Evolutionary conservation across 2,113 vertebrate genomes (phyloP).

Genomic region (Canis aureus): DNA sequence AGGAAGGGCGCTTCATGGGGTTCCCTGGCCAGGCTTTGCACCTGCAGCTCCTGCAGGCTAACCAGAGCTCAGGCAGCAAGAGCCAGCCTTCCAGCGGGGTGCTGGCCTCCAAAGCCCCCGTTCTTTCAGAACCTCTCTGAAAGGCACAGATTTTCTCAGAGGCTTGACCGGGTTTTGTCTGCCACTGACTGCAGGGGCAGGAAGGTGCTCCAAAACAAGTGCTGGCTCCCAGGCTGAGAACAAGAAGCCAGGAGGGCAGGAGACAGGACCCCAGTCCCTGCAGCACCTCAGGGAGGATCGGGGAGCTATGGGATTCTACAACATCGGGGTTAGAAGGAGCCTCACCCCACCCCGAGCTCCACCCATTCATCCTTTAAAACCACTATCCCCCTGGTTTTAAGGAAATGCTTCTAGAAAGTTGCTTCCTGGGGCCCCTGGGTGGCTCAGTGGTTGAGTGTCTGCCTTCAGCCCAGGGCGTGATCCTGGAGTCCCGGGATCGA

Average conservation of each 20-base stretch:
- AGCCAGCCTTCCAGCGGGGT: background rate
- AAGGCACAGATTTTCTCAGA: background rate
- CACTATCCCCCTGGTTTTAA: background rate
- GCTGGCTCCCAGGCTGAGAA: background rate
- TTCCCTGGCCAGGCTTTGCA: background rate
- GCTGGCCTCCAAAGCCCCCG: background rate
- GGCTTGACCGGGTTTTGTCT: background rate
- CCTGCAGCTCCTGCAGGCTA: background rate
- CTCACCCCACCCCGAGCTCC: background rate
- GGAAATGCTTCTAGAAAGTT: background rate
- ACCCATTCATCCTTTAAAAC: background rate
- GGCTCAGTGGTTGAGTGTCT: too few relatives aligned
- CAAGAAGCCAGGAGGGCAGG: background rate
- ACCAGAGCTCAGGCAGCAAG: background rate
- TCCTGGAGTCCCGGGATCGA: too few relatives aligned
- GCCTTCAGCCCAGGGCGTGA: too few relatives aligned
- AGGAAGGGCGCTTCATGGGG: accelerated
- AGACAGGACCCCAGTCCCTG: background rate
- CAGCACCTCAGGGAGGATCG: too few relatives aligned
- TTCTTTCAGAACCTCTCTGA: background rate
- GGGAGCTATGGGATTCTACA: background rate
- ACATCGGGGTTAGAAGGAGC: background rate
- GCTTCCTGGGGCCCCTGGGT: too few relatives aligned
- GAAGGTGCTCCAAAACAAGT: accelerated
- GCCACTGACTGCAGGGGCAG: background rate